Evolutionary conservation across 2,797 vertebrate species (phyloP).

Genomic region (Poecilia picta): DNA sequence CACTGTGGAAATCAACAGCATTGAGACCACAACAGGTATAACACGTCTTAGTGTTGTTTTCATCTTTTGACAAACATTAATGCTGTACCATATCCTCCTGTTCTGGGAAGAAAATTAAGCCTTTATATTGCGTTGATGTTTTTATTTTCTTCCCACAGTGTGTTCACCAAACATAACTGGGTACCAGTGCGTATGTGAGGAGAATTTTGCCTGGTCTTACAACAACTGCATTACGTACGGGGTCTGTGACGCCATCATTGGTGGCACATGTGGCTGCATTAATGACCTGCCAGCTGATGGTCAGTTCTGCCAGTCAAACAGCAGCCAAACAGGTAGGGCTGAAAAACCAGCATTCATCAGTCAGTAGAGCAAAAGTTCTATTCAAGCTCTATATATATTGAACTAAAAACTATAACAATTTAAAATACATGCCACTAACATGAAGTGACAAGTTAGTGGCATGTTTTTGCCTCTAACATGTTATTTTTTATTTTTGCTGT

Average conservation of each 20-base stretch:
- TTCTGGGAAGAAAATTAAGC: not conserved
- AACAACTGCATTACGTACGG: slow-evolving; percentile 44
- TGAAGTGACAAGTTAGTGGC: no score
- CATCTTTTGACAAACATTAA: no score
- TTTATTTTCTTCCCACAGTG: slow-evolving; percentile 24
- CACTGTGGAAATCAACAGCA: slow-evolving; percentile 26
- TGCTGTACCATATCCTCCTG: not conserved
- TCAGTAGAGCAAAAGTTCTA: not conserved
- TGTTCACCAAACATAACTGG: slow-evolving; percentile 21
- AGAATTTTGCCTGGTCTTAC: slow-evolving; percentile 43
- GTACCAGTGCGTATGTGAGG: slow-evolving; percentile 58
- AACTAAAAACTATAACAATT: not conserved
- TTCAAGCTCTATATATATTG: not conserved
- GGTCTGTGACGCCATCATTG: slow-evolving; percentile 28
- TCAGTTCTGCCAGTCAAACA: slow-evolving; percentile 39
- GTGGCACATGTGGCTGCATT: slow-evolving; percentile 64
- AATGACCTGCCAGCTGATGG: slow-evolving; percentile 37
- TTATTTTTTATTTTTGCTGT: no score
- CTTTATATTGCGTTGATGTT: not conserved
- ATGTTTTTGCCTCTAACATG: no score
- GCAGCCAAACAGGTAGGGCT: slow-evolving; percentile 29
- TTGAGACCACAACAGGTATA: slow-evolving; percentile 55
- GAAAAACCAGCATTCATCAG: not conserved
- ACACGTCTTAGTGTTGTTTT: not conserved
- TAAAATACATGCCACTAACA: not conserved